Base-by-base conservation (phyloP, 2,888 invertebrate genomes). In the Proisotoma minuta region DNA sequence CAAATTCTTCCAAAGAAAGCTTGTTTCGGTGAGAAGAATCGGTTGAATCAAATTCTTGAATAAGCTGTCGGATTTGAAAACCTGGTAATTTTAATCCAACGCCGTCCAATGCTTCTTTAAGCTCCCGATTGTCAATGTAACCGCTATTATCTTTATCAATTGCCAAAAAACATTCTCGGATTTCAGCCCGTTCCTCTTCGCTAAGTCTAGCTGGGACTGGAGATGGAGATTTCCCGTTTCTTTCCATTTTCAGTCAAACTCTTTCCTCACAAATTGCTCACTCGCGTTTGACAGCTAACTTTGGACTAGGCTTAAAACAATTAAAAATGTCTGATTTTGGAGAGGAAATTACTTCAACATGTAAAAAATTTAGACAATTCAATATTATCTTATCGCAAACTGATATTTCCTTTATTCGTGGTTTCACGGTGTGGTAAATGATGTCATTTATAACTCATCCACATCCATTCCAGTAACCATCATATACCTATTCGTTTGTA, bases 11-110 rank as follows among this genome's bases (percentile, higher is more conserved):
- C 76, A 92, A 87, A 22, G 89, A 88, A 67, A 98, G 81, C 77
- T 86, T 88, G 58, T 91, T 92, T 76, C 84, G 84, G 74, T 86
- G 84, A 23, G 52, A 10, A 22, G 39, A 43, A 54, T 60, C 57
- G 4, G 20, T 3, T 8, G 50, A 23, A 24, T 50, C 50, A 77
- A 85, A 87, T 75, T 93, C 91, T 73, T 91, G 89, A 75, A 95
- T 89, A 85, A 97, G 88, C 77, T 90, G 87, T 23, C 85, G 81
- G 53, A 91, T 85, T 82, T 89, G 85, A 84, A 92, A 98, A 64
- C 91, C 93, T 62, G 98, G 94, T 75, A 98, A 84, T 81, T 96
- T 96, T 78, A 97, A 89, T 26, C 96, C 96, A 74, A 91, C 89
- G 63, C 88, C 83, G 76, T 94, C 92, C 63, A 99, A 82, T 0